Evolutionary conservation across 2,797 vertebrate species (phyloP), one percentile per base, ranked within the genome.

Genomic region (Esox masquinongy): DNA sequence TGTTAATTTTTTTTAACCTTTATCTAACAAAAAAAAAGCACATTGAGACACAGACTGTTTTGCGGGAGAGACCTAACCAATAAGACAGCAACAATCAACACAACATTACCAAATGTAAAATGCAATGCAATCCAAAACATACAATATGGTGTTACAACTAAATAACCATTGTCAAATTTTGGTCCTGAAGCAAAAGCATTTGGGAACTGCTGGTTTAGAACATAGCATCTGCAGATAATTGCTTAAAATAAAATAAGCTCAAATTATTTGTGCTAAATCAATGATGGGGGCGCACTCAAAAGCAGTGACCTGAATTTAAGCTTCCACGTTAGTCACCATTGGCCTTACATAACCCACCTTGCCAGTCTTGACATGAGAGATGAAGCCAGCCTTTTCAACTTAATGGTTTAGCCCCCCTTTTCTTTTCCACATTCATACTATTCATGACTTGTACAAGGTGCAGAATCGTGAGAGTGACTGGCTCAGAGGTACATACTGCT

Each of bases 271-370:
- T 69, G 51, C 49, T 17, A 47, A 47, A 47, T 47, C 79, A 67
- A 56, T 63, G 80, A 79, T 75, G 70, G 79, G 83, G 78, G 79
- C 15, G 74, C 79, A 83, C 79, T 80, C 74, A 80, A 83, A 83
- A 85, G 84, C 81, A 61, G 82, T 90, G 90, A 91, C 92, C 90
- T 91, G 87, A 86, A 91, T 24, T 91, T 79, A 70, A 77, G 70
- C 78, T 80, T 80, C 79, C 81, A 86, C 84, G 80, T 86, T 90
- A 90, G 86, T 90, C 88, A 91, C 83, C 64, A 67, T 80, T 85
- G 77, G 73, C 77, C 75, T 90, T 85, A 85, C 81, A 89, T 87
- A 87, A 86, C 77, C 78, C 79, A 87, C 87, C 83, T 87, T 88
- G 79, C 80, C 80, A 63, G 82, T 83, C 63, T 8, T 76, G 86